These are phyloP conservation scores for Coreoperca whiteheadi DNA, from an alignment of 2,113 vertebrate genomes.

Conservation along the genomic window DNA sequence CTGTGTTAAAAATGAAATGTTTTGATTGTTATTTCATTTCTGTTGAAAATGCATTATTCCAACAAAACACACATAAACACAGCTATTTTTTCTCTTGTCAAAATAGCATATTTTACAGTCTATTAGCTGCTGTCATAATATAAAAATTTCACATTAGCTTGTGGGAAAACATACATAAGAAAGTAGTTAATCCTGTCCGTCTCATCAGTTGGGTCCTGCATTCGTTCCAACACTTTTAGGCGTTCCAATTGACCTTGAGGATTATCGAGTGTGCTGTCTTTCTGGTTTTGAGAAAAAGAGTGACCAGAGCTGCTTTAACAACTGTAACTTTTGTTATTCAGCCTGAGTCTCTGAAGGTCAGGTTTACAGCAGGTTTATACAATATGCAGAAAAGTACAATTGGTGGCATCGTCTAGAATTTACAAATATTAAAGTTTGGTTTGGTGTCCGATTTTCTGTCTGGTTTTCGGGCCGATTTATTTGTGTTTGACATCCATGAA, in stretches of 20 bases:
- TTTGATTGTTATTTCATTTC: background rate
- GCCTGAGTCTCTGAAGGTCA: background rate
- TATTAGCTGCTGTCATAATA: background rate
- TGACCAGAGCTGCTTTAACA: background rate
- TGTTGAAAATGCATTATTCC: background rate
- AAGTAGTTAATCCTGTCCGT: background rate
- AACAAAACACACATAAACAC: background rate
- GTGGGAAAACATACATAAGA: background rate
- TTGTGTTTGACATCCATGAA: background rate
- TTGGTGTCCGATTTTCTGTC: background rate
- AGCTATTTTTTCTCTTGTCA: background rate
- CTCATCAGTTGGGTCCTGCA: background rate
- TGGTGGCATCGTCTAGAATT: background rate
- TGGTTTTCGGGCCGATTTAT: background rate
- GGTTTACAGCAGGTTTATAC: no score
- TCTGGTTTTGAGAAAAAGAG: background rate
- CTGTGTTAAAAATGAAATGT: background rate
- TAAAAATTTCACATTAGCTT: background rate
- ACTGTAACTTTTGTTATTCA: background rate
- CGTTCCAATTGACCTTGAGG: background rate
- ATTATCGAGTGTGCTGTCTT: background rate
- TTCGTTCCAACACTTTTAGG: background rate
- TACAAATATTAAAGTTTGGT: no score
- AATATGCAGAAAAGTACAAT: background rate
- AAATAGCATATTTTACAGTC: background rate